These are phyloP conservation scores for Zonotrichia leucophrys DNA, from an alignment of 2,113 vertebrate genomes.

Conservation along the genomic window DNA sequence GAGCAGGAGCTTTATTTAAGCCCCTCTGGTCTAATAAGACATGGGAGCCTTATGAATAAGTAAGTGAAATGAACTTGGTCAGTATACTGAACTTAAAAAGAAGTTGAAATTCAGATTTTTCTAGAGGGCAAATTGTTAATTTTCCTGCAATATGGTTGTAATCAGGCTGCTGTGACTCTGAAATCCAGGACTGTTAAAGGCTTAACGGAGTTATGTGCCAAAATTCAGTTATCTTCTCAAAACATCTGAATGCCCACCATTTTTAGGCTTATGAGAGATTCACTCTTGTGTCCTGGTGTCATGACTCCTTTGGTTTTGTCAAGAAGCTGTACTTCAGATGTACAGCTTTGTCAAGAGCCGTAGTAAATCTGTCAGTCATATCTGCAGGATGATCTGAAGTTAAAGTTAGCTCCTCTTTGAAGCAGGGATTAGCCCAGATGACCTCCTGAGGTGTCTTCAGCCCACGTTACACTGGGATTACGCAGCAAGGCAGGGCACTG, in stretches of 20 bases:
- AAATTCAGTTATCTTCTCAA: not conserved
- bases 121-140: not conserved
- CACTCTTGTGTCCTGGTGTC: not conserved
- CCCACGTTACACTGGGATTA: not conserved
- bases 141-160: not conserved
- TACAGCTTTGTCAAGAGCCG: not conserved
- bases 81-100: not conserved
- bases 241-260: not conserved
- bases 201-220: not conserved
- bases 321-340: not conserved
- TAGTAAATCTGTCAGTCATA: conserved; percentile 13
- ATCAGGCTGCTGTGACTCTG: not conserved
- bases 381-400: conserved; percentile 24
- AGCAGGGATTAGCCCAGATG: conserved; percentile 26
- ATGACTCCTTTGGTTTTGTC: not conserved
- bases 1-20: not conserved
- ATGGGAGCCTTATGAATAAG: not conserved
- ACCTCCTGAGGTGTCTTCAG: conserved; percentile 28
- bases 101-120: not conserved
- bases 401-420: conserved; percentile 50
- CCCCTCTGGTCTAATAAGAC: not conserved
- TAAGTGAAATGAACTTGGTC: not conserved
- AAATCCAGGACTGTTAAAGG: not conserved
- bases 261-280: not conserved
- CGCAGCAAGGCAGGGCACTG: not conserved